These are phyloP conservation scores for Brachycybe producta DNA, from an alignment of 2,888 invertebrate genomes.

Conservation along the genomic window DNA sequence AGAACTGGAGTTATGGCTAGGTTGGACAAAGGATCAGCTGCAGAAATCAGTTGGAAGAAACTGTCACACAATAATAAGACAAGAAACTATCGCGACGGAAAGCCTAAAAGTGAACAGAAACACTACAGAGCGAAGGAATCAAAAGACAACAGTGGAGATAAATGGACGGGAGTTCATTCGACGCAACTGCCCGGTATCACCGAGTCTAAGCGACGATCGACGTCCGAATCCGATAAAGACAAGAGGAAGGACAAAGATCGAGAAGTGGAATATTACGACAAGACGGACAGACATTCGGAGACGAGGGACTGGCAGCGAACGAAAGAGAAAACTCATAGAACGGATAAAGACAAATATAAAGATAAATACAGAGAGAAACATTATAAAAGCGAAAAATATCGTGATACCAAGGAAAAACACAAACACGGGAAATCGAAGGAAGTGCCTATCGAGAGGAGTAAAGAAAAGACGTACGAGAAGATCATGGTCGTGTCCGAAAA, in stretches of 20 bases:
- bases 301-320: constrained; percentile 5
- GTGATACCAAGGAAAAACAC: constrained; percentile 21
- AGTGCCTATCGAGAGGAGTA: constrained; percentile 9
- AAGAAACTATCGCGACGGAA: constrained; percentile 51
- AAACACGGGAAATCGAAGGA: constrained; percentile 11
- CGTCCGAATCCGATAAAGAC: neutral
- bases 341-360: constrained; percentile 31
- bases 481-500: constrained; percentile 7
- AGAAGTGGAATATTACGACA: neutral
- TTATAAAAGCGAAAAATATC: constrained; percentile 33
- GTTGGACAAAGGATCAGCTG: constrained; percentile 20
- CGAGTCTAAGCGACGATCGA: neutral
- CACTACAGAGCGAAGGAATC: constrained; percentile 29
- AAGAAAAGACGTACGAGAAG: constrained; percentile 20
- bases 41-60: constrained; percentile 53
- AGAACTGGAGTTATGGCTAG: constrained; percentile 21
- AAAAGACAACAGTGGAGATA: constrained; percentile 16
- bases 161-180: neutral
- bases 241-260: neutral
- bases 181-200: neutral
- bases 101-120: constrained; percentile 36
- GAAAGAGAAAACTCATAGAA: constrained; percentile 26
- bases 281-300: neutral
- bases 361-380: constrained; percentile 9
- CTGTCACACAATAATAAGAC: constrained; percentile 62